Evolutionary conservation across 2,113 vertebrate species (phyloP).

Genomic region (Andinoacara biseriatus): DNA sequence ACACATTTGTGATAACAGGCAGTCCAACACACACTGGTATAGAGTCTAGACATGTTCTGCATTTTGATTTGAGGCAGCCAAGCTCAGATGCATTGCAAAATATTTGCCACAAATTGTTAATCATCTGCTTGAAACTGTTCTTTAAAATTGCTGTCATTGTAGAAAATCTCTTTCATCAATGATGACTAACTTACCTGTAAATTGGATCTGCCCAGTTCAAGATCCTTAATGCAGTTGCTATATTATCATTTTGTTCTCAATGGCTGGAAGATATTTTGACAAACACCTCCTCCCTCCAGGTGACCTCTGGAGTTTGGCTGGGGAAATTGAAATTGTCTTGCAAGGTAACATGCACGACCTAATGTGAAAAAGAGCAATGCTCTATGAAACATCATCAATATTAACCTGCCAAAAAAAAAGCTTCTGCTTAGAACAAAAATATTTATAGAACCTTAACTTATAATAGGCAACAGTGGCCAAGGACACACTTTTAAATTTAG

Average conservation of each 20-base stretch:
- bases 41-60: not conserved
- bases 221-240: not conserved
- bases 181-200: not conserved
- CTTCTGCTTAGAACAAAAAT: slow-evolving; percentile 37
- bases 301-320: slow-evolving; percentile 29
- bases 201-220: not conserved
- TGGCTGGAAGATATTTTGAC: slow-evolving; percentile 69
- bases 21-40: not conserved
- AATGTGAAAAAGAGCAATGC: slow-evolving; percentile 65
- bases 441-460: too few species aligned
- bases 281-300: slow-evolving; percentile 62
- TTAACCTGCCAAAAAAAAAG: slow-evolving; percentile 28
- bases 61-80: not conserved
- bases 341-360: slow-evolving; percentile 66
- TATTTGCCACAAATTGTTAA: not conserved
- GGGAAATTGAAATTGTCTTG: slow-evolving; percentile 51
- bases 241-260: not conserved
- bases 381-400: slow-evolving; percentile 52
- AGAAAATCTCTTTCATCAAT: not conserved
- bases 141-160: not conserved
- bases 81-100: not conserved
- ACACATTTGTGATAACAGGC: not conserved
- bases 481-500: too few species aligned
- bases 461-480: too few species aligned
- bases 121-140: not conserved